Evolutionary conservation across 1,140 invertebrate species (phyloP).

Genomic region (Batillaria attramentaria): DNA sequence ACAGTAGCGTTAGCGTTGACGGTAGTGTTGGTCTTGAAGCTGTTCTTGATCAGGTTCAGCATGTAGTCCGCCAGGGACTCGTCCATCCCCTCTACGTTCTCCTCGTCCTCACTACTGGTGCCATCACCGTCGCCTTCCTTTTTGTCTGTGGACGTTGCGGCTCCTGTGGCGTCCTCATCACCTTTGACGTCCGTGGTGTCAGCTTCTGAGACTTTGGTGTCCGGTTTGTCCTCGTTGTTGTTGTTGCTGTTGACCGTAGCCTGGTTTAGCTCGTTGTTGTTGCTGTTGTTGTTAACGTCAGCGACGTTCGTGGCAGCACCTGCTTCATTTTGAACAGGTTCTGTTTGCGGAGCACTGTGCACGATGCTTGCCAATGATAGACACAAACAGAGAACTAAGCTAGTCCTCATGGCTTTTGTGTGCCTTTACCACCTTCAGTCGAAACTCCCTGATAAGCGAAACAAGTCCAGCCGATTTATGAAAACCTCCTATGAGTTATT

Average conservation of each 20-base stretch:
- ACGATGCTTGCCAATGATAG: no score
- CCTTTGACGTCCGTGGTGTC: not conserved
- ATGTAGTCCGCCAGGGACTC: constrained; percentile 3
- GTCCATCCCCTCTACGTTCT: not conserved
- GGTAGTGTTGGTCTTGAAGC: not conserved
- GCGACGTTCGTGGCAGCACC: no score
- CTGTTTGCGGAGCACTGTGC: no score
- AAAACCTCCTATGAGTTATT: no score
- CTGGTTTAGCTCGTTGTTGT: not conserved
- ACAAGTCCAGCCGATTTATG: no score
- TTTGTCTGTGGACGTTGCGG: not conserved
- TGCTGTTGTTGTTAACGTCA: not conserved
- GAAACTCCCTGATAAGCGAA: no score
- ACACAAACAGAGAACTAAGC: no score
- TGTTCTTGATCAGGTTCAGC: not conserved
- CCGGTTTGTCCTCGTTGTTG: not conserved
- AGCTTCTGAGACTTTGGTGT: not conserved
- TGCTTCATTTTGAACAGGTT: no score
- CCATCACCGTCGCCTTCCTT: not conserved
- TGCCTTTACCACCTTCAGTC: no score
- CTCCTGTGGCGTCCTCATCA: not conserved
- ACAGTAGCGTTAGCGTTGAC: not conserved
- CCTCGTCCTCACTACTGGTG: not conserved
- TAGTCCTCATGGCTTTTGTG: no score
- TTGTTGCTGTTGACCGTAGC: not conserved